Base-by-base conservation (phyloP, 2,888 invertebrate genomes). In the Subacronicta megacephala region DNA sequence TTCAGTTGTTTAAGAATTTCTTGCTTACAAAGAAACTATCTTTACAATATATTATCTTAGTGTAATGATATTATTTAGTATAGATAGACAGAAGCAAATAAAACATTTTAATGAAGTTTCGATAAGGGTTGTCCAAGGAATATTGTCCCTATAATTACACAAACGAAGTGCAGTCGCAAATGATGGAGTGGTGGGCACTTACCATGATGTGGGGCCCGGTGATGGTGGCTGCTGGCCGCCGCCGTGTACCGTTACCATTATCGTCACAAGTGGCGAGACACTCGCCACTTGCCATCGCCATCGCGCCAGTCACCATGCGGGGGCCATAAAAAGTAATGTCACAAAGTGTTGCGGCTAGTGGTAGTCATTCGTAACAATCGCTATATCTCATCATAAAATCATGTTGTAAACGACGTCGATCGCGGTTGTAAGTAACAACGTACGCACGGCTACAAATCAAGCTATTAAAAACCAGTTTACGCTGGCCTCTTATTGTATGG, bases 281-380 rank as follows among this genome's bases (percentile, higher is more conserved):
- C n/a, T n/a, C n/a, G n/a, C n/a, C n/a, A n/a, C n/a, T n/a, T n/a
- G n/a, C n/a, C n/a, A n/a, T n/a, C n/a, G n/a, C n/a, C n/a, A n/a
- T n/a, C n/a, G n/a, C n/a, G n/a, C n/a, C n/a, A n/a, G n/a, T 26
- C 33, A 42, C 37, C 23, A 66, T 62, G 41, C 62, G 50, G 62
- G 44, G 18, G 49, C 58, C 67, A 40, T 47, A 26, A 40, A 45
- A 43, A 52, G 18, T 26, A 63, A 47, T 26, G 40, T 46, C 44
- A 13, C 40, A 29, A 15, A 41, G 37, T 29, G 37, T 13, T 49
- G 69, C 33, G 55, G 63, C 29, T 15, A 38, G 36, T 2, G 46
- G 13, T 18, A 9, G 20, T 13, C 53, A 13, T 35, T 35, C 31
- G n/a, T n/a, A n/a, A n/a, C n/a, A n/a, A n/a, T 36, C 54, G 29